Percentiles rank a stretch among this genome's conserved stretches.
Evolutionary conservation across 2,113 vertebrate genomes (phyloP).

Genomic region (Girardinichthys multiradiatus): DNA sequence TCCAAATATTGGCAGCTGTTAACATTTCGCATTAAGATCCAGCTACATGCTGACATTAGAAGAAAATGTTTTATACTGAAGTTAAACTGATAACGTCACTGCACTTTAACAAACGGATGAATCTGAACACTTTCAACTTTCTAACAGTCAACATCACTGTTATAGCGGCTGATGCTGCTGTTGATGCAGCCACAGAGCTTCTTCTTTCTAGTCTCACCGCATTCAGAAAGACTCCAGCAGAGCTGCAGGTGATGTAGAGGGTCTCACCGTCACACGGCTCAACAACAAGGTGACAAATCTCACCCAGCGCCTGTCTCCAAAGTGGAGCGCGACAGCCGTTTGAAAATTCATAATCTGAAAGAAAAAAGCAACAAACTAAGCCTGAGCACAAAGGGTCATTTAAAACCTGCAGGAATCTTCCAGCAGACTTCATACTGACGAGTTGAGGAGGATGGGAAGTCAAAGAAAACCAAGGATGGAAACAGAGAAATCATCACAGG

Average conservation of each 20-base stretch:
- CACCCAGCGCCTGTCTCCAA: constrained; percentile 89
- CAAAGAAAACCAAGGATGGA: background rate
- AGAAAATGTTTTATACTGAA: background rate
- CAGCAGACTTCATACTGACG: too few relatives aligned
- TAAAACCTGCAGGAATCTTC: too few relatives aligned
- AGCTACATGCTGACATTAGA: too few relatives aligned
- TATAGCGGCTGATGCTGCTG: too few relatives aligned
- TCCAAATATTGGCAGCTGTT: too few relatives aligned
- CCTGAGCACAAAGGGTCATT: background rate
- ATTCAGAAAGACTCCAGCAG: constrained; percentile 88
- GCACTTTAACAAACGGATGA: background rate
- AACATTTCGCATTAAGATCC: too few relatives aligned
- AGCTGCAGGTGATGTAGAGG: constrained; percentile 86
- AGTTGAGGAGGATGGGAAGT: too few relatives aligned
- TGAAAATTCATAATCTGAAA: constrained; percentile 87
- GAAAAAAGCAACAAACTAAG: background rate
- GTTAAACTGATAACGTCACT: background rate
- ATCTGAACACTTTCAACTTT: background rate
- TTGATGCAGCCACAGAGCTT: background rate
- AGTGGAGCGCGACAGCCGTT: constrained; percentile 90
- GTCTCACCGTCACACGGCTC: constrained; percentile 83
- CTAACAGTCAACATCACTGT: background rate
- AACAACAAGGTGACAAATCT: constrained; percentile 88
- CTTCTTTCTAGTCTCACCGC: constrained; percentile 79
- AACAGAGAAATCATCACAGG: constrained; percentile 14